Evolutionary conservation across 2,888 invertebrate species (phyloP), one percentile per base, ranked within the genome.

Genomic region (Hololepta plana): DNA sequence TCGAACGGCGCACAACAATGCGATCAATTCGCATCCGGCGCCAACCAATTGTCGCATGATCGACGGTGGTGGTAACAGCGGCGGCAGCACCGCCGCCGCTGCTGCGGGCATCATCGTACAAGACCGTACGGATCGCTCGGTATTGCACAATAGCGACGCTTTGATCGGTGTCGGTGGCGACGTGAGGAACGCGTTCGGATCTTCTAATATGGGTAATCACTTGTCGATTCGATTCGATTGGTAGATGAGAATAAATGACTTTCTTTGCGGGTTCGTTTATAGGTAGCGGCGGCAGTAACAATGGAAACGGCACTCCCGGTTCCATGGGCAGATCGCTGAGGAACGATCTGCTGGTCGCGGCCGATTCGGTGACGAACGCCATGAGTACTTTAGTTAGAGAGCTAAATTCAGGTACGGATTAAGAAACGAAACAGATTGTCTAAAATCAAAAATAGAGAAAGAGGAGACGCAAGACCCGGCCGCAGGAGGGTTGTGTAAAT

Each of bases 301-400:
- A 51, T 39, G 51, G 52, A 9, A 53, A 51, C 32, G 49, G 51
- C 12, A 53, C 51, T 12, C 49, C 52, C 15, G 51, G 51, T 23
- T 51, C 52, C 10, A 42, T 47, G 38, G 62, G 65, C 36, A 62
- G 77, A 41, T 75, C 68, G 39, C 64, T 82, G 26, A 63, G 81
- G 43, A 82, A 84, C 47, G 90, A 91, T 56, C 67, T 96, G 28
- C 65, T 95, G 39, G 81, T 84, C 46, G 93, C 95, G 23, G 95
- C 95, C 22, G 95, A 95, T 58, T 91, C 88, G 14, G 93, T 96
- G 40, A 93, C 95, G 33, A 87, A 87, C 57, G 95, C 95, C 34
- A 95, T 96, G 91, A 90, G 91, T 16, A 87, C 88, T 13, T 69
- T 96, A 41, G 95, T 96, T 41, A 70, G 87, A 53, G 95, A 96